These are phyloP conservation scores for Neoniphon sammara DNA, from an alignment of 2,797 vertebrate genomes.

Conservation along the genomic window DNA sequence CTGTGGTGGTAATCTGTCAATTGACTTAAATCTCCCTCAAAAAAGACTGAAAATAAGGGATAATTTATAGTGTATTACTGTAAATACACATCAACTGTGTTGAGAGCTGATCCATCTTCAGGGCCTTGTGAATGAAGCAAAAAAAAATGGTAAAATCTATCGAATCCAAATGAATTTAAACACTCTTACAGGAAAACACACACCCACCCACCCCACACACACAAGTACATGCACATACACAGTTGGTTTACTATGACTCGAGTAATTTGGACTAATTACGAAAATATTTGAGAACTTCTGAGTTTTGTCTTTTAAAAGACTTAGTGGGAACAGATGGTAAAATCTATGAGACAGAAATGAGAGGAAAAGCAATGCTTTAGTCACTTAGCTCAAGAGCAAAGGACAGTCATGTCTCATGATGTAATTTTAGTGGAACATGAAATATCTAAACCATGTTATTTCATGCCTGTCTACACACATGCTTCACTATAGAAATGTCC, in stretches of 20 bases:
- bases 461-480: conserved; percentile 75
- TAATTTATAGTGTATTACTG: too few relatives aligned
- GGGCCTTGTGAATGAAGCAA: too few relatives aligned
- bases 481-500: conserved; percentile 58
- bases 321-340: conserved; percentile 52
- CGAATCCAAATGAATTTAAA: too few relatives aligned
- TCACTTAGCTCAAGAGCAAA: conserved; percentile 62
- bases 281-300: conserved; percentile 1
- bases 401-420: conserved; percentile 70
- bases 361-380: conserved; percentile 49
- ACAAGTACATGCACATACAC: neutral
- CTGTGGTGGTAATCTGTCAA: neutral
- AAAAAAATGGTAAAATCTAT: too few relatives aligned
- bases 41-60: too few relatives aligned
- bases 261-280: conserved; percentile 30
- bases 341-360: conserved; percentile 46
- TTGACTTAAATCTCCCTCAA: neutral
- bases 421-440: conserved; percentile 74
- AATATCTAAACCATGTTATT: conserved; percentile 78
- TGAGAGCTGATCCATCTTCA: too few relatives aligned
- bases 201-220: neutral
- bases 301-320: conserved; percentile 31
- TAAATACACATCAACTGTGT: too few relatives aligned
- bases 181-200: too few relatives aligned
- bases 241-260: neutral